These are phyloP conservation scores for Emys orbicularis DNA, from an alignment of 2,797 vertebrate species.

Conservation along the genomic window DNA sequence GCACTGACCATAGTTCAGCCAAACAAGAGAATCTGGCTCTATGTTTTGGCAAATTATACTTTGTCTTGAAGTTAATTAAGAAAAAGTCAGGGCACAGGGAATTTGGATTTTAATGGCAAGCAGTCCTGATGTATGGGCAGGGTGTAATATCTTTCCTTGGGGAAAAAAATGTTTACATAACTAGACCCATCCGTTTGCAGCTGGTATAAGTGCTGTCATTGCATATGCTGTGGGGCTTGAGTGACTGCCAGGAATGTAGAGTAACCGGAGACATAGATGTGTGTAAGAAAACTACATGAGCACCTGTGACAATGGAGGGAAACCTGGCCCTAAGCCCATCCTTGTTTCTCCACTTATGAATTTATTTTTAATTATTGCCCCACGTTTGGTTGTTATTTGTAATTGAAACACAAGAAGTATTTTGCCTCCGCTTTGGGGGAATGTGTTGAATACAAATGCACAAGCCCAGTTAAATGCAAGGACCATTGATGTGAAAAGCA, in stretches of 20 bases:
- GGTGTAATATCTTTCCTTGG: not conserved
- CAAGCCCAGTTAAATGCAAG: not conserved
- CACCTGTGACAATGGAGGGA: not conserved
- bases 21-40: constrained; percentile 74
- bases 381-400: not conserved
- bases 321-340: not conserved
- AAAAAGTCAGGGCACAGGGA: constrained; percentile 65
- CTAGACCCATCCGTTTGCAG: not conserved
- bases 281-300: too few species aligned
- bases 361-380: fast-evolving
- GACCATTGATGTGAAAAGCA: not conserved
- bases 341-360: not conserved
- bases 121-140: constrained; percentile 52
- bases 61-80: constrained; percentile 58
- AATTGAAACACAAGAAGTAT: not conserved
- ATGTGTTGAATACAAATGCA: not conserved
- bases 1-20: constrained; percentile 27
- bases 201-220: not conserved
- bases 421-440: not conserved
- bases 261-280: not conserved
- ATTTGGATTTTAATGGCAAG: not conserved
- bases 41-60: constrained; percentile 71
- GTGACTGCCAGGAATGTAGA: fast-evolving
- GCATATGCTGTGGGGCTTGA: fast-evolving
- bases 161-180: not conserved